Base-by-base conservation (phyloP, 2,113 vertebrate genomes). In the Glaucidium brasilianum region DNA sequence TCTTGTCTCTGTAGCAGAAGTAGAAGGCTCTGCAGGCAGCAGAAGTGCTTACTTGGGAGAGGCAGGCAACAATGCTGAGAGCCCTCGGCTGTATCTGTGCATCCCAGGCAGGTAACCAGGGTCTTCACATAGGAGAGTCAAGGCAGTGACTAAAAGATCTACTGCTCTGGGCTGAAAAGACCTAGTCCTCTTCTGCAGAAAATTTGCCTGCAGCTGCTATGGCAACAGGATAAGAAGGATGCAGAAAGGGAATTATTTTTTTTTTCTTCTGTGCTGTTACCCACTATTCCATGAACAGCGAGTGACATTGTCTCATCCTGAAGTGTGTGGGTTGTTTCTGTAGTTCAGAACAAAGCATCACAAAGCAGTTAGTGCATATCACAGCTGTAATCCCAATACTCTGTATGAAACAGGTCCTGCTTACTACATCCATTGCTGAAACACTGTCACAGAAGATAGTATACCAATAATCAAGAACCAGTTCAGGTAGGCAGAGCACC, bases 111-210 rank as follows among this genome's bases (percentile, higher is more conserved):
- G 27, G 35, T 56, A 79, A 32, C 80, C 1, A 1, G 23, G 35
- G 13, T n/a, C 34, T 30, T 76, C 23, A 22, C 1, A 1, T 2
- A 0, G 45, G 49, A 53, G 15, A 77, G 15, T 43, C 20, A 67
- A 49, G 69, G 32, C 13, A 47, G 12, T 9, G 13, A 39, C 47
- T 37, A 60, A 88, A 20, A 84, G n/a, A 76, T 26, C 59, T 39
- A 3, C 78, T 64, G 74, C 37, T 37, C 72, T 50, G 37, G 27
- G 30, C 23, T 72, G 52, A 25, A 90, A 69, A 80, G 37, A 79
- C 49, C 25, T 39, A 63, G 58, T n/a, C n/a, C 30, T 75, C 23
- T 45, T 87, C 63, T 73, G 18, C 25, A 56, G 63, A 75, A 75
- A 83, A 25, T 34, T 79, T 60, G 15, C 35, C 52, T 47, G 21